Percentiles rank a stretch among this genome's conserved stretches.
phyloP scores from a whole-genome alignment of 2,888 invertebrate species.

The Mythimna lalbum region DNA sequence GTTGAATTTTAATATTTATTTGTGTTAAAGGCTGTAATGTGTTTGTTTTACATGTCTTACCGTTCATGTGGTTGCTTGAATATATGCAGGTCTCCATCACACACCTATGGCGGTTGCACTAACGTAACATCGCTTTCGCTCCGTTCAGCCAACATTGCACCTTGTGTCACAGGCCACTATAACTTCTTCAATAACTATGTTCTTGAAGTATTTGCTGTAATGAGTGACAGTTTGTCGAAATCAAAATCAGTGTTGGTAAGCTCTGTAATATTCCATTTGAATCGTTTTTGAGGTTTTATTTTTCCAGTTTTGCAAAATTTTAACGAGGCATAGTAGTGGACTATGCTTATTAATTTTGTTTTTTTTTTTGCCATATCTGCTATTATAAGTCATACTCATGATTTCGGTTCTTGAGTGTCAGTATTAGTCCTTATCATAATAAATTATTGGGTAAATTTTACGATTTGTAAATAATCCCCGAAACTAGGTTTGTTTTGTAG shows the following conservation, averaged over 20 bases:
- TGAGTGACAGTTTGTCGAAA: not conserved
- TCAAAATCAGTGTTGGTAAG: not conserved
- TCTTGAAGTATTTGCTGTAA: not conserved
- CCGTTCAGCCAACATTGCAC: not conserved
- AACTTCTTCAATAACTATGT: not conserved
- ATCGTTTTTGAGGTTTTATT: not conserved
- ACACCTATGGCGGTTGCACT: too few species aligned
- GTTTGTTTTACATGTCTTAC: not conserved
- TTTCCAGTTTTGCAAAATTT: not conserved
- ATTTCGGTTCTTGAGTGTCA: not conserved
- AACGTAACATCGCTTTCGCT: not conserved
- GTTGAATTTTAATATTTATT: not conserved
- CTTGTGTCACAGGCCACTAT: not conserved
- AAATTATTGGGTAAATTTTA: not conserved
- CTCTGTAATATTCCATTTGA: not conserved
- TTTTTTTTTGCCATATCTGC: not conserved
- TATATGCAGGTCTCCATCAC: not conserved
- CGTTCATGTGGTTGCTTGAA: not conserved
- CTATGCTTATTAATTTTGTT: not conserved
- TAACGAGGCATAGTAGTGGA: not conserved
- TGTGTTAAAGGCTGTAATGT: not conserved
- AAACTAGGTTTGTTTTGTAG: constrained; percentile 15
- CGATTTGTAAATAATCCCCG: not conserved
- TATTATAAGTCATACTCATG: not conserved
- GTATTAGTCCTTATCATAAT: not conserved